Base-by-base conservation (phyloP, 2,888 invertebrate species). In the Hybos culiciformis region DNA sequence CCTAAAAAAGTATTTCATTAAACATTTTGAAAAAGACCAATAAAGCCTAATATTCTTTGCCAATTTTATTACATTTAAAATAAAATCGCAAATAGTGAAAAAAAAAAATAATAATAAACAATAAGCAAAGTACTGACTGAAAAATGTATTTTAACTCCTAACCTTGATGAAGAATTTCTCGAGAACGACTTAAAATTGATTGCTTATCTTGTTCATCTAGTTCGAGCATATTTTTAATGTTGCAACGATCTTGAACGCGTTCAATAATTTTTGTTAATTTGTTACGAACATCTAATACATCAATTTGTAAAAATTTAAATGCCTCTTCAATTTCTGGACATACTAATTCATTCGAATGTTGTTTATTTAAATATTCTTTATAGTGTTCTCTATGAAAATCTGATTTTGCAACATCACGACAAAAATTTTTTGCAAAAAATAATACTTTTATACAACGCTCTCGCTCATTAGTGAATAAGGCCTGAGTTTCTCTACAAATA, bases 111-210 rank as follows among this genome's bases (percentile, higher is more conserved):
- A n/a, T n/a, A n/a, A n/a, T n/a, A n/a, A n/a, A n/a, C n/a, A n/a
- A n/a, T n/a, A n/a, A n/a, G n/a, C n/a, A n/a, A n/a, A n/a, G n/a
- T n/a, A n/a, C n/a, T n/a, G n/a, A n/a, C n/a, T n/a, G n/a, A n/a
- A n/a, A n/a, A n/a, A n/a, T n/a, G n/a, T n/a, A n/a, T n/a, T n/a
- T n/a, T n/a, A n/a, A n/a, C n/a, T n/a, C n/a, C n/a, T n/a, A n/a
- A 41, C 85, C 83, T 62, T 90, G 87, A 67, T 90, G 82, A 48
- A 92, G 67, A 39, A 83, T 80, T 60, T 85, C 85, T 4, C 82
- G 68, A 26, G 78, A 77, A 37, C 82, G 69, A 7, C 77, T 76
- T 33, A 74, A 65, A 12, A 84, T 67, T 5, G 77, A 72, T 39
- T 63, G 63, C 47, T 69, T 71, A 53, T 83, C 81, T 18, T 58